Percentiles rank a stretch among this genome's conserved stretches.
Conservation (phyloP, 2,113 vertebrate genomes). For the Elephantulus edwardii region DNA sequence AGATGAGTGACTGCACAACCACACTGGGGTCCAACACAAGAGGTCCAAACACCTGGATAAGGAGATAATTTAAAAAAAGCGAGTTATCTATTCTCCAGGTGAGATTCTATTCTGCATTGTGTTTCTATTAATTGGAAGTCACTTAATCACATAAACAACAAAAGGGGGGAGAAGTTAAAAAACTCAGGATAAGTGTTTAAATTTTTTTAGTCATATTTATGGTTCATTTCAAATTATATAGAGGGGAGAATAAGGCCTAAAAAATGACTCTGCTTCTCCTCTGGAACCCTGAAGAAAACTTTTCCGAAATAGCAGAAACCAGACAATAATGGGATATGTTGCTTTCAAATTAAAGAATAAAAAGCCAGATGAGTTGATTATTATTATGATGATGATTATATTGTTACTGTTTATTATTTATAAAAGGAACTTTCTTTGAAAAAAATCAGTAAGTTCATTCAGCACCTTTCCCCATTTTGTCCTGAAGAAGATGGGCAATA, state of each 20-base stretch:
- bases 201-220: constrained; percentile 27
- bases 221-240: constrained; percentile 23
- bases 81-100: too few species aligned
- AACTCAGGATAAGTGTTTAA: neutral
- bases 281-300: neutral
- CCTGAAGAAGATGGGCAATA: neutral
- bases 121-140: too few species aligned
- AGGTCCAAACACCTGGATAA: too few species aligned
- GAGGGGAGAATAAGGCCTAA: neutral
- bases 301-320: neutral
- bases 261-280: neutral
- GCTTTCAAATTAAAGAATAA: neutral
- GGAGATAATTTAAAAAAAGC: too few species aligned
- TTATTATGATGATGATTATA: too few species aligned
- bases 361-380: too few species aligned
- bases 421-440: too few species aligned
- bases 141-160: neutral
- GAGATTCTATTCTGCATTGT: too few species aligned
- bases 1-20: too few species aligned
- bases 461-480: neutral
- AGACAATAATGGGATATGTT: neutral
- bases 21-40: too few species aligned
- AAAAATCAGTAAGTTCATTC: neutral
- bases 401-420: too few species aligned
- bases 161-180: neutral